These are phyloP conservation scores for Magallana gigas DNA, from an alignment of 1,140 invertebrate species.

Conservation along the genomic window DNA sequence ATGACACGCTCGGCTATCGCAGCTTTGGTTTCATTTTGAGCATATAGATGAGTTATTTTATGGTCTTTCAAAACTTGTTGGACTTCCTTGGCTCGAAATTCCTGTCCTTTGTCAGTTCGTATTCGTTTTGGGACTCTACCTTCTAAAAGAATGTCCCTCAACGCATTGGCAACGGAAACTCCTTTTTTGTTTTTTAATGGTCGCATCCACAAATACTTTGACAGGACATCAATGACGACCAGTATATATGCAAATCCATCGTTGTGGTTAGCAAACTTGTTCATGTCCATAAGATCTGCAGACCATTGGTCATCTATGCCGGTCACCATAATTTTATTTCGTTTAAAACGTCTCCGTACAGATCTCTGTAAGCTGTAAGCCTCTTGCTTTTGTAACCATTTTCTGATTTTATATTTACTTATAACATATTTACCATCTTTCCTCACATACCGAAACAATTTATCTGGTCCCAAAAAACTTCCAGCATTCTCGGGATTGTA, in stretches of 20 bases:
- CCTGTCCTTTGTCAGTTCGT: conserved; percentile 43
- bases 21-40: conserved; percentile 43
- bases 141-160: neutral
- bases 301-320: conserved; percentile 52
- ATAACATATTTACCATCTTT: neutral
- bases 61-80: neutral
- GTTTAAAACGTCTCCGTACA: conserved; percentile 18
- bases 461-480: no score
- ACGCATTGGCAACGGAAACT: conserved; percentile 9
- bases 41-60: conserved; percentile 38
- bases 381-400: conserved; percentile 22
- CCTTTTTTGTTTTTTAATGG: conserved; percentile 40
- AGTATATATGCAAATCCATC: conserved; percentile 8
- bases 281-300: conserved; percentile 45
- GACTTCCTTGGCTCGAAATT: conserved; percentile 39
- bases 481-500: no score
- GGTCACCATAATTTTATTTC: conserved; percentile 39
- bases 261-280: conserved; percentile 25
- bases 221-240: conserved; percentile 42
- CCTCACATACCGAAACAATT: no score
- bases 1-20: conserved; percentile 28
- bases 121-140: conserved; percentile 27
- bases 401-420: conserved; percentile 44
- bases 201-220: conserved; percentile 31
- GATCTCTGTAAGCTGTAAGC: conserved; percentile 17